These are phyloP conservation scores for Ardeotis arabs DNA, from an alignment of 2,113 vertebrate genomes.

Conservation along the genomic window DNA sequence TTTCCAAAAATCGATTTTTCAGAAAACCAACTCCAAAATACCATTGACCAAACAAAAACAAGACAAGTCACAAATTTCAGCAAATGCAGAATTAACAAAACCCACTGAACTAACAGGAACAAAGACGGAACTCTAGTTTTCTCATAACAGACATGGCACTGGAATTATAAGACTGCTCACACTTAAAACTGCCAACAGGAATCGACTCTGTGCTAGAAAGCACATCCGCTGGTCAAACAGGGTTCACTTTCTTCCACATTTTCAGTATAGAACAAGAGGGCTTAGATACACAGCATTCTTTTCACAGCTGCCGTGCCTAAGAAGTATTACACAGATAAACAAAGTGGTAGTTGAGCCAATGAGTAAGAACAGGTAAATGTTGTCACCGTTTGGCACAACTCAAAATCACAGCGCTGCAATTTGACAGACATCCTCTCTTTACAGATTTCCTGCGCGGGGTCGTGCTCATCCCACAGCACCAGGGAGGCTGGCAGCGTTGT, in stretches of 20 bases:
- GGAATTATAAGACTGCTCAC: not conserved
- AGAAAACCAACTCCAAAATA: not conserved
- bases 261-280: not conserved
- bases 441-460: not conserved
- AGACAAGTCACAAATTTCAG: not conserved
- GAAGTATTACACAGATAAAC: not conserved
- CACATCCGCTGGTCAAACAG: not conserved
- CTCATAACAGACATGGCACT: not conserved
- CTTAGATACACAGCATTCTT: not conserved
- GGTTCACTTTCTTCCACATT: not conserved
- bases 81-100: not conserved
- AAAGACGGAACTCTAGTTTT: not conserved
- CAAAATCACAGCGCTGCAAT: not conserved
- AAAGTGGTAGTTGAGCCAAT: not conserved
- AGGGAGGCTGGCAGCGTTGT: not conserved
- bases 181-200: not conserved
- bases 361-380: not conserved
- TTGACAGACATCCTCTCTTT: rapidly evolving
- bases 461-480: not conserved
- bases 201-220: not conserved
- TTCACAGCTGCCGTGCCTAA: not conserved
- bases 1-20: not conserved
- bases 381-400: not conserved
- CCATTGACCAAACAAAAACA: not conserved
- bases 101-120: not conserved